phyloP scores from a whole-genome alignment of 2,888 invertebrate species.

The Mesorhabditis belari region DNA sequence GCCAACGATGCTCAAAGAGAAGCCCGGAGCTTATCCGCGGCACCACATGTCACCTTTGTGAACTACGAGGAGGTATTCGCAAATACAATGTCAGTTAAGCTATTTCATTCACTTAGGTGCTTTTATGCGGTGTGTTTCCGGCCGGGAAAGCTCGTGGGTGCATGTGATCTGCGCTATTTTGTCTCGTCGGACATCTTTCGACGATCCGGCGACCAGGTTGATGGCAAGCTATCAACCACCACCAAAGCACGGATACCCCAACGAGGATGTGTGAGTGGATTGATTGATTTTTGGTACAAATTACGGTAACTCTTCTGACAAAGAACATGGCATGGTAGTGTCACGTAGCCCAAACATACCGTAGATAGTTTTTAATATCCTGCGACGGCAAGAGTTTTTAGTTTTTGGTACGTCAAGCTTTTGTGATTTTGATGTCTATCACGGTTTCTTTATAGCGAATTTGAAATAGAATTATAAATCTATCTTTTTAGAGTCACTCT shows the following conservation, averaged over 20 bases:
- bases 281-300: too few species aligned
- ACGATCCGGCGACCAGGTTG: neutral
- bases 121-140: neutral
- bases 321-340: too few species aligned
- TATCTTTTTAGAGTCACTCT: too few species aligned
- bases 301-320: too few species aligned
- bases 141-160: constrained; percentile 19
- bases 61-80: neutral
- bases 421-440: neutral
- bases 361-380: too few species aligned
- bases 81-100: neutral
- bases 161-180: constrained; percentile 42
- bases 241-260: neutral
- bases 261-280: too few species aligned
- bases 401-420: neutral
- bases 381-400: too few species aligned
- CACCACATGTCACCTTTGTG: constrained; percentile 8
- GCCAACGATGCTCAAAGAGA: constrained; percentile 37
- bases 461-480: neutral
- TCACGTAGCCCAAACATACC: neutral
- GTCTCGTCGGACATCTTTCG: constrained; percentile 9
- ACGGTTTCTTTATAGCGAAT: neutral
- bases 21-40: constrained; percentile 24
- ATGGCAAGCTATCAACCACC: neutral
- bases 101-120: neutral